Evolutionary conservation across 2,888 invertebrate genomes (phyloP).

Genomic region (Caenorhabditis zanzibari): DNA sequence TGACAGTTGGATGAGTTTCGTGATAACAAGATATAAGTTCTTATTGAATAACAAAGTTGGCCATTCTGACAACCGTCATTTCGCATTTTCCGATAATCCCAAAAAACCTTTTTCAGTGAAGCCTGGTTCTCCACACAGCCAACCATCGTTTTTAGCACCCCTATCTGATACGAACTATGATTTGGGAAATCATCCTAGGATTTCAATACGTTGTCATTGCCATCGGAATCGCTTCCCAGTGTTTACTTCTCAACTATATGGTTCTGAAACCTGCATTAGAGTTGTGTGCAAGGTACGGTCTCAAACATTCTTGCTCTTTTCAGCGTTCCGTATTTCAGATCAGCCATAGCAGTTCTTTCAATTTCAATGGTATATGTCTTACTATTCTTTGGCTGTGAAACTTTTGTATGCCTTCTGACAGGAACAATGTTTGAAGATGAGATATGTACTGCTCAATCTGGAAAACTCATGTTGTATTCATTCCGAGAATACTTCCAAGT

Average conservation of each 20-base stretch:
- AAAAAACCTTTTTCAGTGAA: no score
- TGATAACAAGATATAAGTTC: no score
- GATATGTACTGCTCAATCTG: neutral
- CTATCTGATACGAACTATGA: no score
- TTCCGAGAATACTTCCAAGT: slow-evolving; percentile 25
- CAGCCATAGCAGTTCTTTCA: slow-evolving; percentile 6
- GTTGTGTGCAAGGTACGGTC: neutral
- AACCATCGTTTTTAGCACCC: no score
- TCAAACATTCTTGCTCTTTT: neutral
- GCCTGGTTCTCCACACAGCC: no score
- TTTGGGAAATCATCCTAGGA: neutral
- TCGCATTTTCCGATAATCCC: no score
- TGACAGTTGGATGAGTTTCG: no score
- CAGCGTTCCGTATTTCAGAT: neutral
- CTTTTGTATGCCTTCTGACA: neutral
- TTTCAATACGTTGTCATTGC: slow-evolving; percentile 6
- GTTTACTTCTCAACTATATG: slow-evolving; percentile 5
- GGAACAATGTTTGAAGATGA: slow-evolving; percentile 30
- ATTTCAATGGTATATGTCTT: slow-evolving; percentile 12
- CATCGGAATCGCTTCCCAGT: slow-evolving; percentile 11
- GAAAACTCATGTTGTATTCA: slow-evolving; percentile 11
- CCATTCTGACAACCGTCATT: no score
- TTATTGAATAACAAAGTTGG: no score
- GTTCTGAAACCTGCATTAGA: neutral
- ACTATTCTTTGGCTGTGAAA: slow-evolving; percentile 11